These are phyloP conservation scores for Dysmachus trigonus DNA, from an alignment of 2,888 invertebrate species.

Conservation along the genomic window DNA sequence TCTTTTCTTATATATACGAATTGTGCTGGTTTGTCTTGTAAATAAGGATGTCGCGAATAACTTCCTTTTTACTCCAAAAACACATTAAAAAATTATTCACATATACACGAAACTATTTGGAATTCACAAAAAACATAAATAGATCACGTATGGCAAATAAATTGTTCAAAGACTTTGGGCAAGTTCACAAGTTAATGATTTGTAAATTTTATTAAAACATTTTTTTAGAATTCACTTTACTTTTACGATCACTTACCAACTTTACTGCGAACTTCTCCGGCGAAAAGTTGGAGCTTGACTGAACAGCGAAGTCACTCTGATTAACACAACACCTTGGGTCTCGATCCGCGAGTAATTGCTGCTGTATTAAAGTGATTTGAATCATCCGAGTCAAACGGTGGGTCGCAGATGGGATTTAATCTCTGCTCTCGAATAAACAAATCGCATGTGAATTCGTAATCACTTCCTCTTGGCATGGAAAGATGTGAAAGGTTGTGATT, in stretches of 20 bases:
- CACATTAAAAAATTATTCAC: background rate
- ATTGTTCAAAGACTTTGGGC: background rate
- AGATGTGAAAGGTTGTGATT: background rate
- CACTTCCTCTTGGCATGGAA: background rate
- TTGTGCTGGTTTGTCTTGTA: background rate
- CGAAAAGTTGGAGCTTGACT: background rate
- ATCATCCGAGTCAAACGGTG: background rate
- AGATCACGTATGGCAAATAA: background rate
- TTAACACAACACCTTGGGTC: background rate
- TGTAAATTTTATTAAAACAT: background rate
- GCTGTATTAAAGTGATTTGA: background rate
- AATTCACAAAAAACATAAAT: background rate
- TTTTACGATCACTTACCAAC: conserved; percentile 6
- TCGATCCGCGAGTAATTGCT: background rate
- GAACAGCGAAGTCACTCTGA: background rate
- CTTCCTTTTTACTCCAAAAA: background rate
- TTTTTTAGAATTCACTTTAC: background rate
- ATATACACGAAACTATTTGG: background rate
- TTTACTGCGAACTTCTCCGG: background rate
- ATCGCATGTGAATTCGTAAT: background rate
- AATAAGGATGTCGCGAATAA: background rate
- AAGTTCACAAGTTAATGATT: background rate
- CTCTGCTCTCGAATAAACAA: background rate
- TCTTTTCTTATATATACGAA: background rate
- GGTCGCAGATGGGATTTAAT: background rate